These are phyloP conservation scores for Spatula versicolor DNA, from an alignment of 2,797 vertebrate genomes.

Conservation along the genomic window DNA sequence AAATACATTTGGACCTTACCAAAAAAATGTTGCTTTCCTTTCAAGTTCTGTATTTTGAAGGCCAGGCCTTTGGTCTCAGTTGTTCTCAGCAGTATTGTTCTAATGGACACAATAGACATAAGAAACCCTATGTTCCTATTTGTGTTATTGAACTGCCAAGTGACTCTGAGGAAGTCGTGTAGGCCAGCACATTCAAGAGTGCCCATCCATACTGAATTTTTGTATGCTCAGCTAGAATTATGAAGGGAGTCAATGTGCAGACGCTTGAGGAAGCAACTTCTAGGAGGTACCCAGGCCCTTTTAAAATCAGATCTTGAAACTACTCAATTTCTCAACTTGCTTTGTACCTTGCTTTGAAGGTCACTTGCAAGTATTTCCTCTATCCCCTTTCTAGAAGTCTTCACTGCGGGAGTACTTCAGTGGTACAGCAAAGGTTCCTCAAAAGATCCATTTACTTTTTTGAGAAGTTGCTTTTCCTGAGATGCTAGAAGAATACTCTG, in stretches of 20 bases:
- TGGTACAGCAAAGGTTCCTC: background rate
- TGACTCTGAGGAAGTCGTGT: background rate
- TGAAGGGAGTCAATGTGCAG: background rate
- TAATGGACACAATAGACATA: slow-evolving; percentile 50
- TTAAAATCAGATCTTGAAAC: background rate
- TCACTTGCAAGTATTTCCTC: background rate
- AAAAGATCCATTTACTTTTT: background rate
- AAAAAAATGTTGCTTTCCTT: slow-evolving; percentile 49
- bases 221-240: background rate
- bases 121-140: slow-evolving; percentile 28
- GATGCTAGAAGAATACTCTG: background rate
- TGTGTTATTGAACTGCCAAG: slow-evolving; percentile 48
- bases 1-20: slow-evolving; percentile 58
- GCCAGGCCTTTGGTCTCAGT: slow-evolving; percentile 44
- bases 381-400: background rate
- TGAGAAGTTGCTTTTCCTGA: background rate
- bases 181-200: background rate
- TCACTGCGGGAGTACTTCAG: background rate
- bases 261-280: background rate
- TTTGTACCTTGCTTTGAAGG: background rate
- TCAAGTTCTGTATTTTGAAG: slow-evolving; percentile 49
- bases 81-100: slow-evolving; percentile 52
- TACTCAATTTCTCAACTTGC: background rate
- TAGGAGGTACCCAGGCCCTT: background rate
- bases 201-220: background rate